These are phyloP conservation scores for Ranitomeya variabilis DNA, from an alignment of 2,113 vertebrate species.

Conservation along the genomic window DNA sequence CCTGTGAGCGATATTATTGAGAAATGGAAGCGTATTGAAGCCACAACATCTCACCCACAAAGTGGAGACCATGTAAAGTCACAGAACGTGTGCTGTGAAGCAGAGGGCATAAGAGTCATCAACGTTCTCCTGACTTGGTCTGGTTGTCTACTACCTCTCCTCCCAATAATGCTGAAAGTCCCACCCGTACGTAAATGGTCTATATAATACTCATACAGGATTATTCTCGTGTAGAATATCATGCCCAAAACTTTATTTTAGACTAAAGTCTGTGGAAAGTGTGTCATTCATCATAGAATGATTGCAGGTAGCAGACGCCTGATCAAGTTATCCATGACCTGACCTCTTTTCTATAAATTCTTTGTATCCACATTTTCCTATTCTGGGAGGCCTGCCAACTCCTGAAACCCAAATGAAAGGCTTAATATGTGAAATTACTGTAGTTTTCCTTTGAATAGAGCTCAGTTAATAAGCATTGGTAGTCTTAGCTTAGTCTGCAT, in stretches of 20 bases:
- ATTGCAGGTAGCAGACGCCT: slow-evolving; percentile 14
- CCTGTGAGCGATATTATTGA: too few species aligned
- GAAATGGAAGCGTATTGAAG: too few species aligned
- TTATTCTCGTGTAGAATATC: neutral
- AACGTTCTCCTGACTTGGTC: too few species aligned
- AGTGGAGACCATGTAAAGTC: too few species aligned
- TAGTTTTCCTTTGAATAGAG: slow-evolving; percentile 14
- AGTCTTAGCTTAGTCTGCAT: slow-evolving; percentile 14
- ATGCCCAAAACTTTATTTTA: neutral
- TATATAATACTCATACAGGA: neutral
- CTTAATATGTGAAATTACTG: slow-evolving; percentile 42
- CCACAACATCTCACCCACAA: too few species aligned
- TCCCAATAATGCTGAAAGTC: too few species aligned
- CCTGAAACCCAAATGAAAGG: slow-evolving; percentile 35
- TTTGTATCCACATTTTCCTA: neutral
- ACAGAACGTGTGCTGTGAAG: too few species aligned
- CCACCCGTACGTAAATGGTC: neutral
- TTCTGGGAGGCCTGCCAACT: slow-evolving; percentile 37
- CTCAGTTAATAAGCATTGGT: neutral
- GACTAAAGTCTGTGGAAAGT: neutral
- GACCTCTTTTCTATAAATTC: slow-evolving; percentile 37
- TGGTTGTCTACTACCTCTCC: too few species aligned
- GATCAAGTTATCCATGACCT: neutral
- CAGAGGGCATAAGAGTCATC: too few species aligned
- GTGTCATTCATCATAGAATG: neutral